Percentiles rank a stretch among this genome's conserved stretches.
phyloP scores from a whole-genome alignment of 1,140 invertebrate species.

The Odontomachus brunneus region DNA sequence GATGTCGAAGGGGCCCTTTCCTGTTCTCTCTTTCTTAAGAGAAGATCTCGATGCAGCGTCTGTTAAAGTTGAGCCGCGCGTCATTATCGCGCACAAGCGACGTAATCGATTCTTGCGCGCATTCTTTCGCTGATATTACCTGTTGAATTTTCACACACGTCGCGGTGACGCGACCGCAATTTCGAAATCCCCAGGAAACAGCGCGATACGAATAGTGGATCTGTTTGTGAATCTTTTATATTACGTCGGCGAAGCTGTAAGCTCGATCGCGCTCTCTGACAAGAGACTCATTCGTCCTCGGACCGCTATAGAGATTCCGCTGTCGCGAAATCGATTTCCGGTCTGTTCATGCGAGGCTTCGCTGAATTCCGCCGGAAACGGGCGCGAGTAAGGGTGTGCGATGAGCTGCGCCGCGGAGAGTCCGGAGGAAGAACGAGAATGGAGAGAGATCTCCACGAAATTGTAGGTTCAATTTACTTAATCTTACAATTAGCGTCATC shows the following conservation, averaged over 20 bases:
- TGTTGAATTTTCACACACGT: constrained; percentile 62
- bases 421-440: constrained; percentile 56
- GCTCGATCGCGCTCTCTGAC: constrained; percentile 34
- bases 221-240: constrained; percentile 54
- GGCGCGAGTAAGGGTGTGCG: constrained; percentile 43
- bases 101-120: background rate
- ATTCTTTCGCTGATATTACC: constrained; percentile 51
- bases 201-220: constrained; percentile 38
- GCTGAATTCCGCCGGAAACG: constrained; percentile 32
- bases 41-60: background rate
- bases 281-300: constrained; percentile 41
- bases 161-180: constrained; percentile 29
- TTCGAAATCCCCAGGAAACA: constrained; percentile 9
- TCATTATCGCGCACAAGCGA: background rate
- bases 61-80: constrained; percentile 1
- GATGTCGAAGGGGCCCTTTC: no score
- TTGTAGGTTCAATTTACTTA: constrained; percentile 67
- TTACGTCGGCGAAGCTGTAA: constrained; percentile 33
- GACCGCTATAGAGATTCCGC: constrained; percentile 30
- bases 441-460: constrained; percentile 66
- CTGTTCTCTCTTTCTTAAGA: background rate
- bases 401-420: constrained; percentile 60
- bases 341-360: constrained; percentile 43
- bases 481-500: constrained; percentile 26
- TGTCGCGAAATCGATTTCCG: constrained; percentile 53